phyloP scores from a whole-genome alignment of 2,888 invertebrate species.

The Heliconius ethilla region DNA sequence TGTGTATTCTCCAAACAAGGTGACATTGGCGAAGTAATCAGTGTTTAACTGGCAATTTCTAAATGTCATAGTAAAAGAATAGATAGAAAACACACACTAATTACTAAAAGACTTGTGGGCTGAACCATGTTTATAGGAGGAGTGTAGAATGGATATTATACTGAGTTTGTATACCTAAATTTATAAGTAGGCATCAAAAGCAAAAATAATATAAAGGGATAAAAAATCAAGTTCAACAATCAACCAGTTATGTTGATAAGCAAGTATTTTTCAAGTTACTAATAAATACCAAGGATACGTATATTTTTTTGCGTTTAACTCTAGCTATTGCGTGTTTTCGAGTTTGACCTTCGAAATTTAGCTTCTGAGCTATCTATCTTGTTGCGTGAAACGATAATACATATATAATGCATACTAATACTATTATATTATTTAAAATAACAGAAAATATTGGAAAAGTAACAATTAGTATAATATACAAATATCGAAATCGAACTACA shows the following conservation, averaged over 20 bases:
- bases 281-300: conserved; percentile 11
- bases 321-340: conserved; percentile 19
- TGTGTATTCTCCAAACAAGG: too few species aligned
- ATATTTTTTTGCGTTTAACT: conserved; percentile 21
- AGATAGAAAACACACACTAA: too few species aligned
- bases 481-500: not conserved
- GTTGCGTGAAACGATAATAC: not conserved
- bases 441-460: not conserved
- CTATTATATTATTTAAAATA: too few species aligned
- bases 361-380: not conserved
- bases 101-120: too few species aligned
- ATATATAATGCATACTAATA: not conserved
- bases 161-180: too few species aligned
- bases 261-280: conserved; percentile 1
- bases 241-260: conserved; percentile 14
- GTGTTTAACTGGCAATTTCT: too few species aligned
- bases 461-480: too few species aligned
- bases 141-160: too few species aligned
- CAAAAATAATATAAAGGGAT: not conserved
- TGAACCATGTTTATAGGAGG: too few species aligned
- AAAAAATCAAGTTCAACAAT: not conserved
- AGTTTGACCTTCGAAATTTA: conserved; percentile 20
- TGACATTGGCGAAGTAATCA: too few species aligned
- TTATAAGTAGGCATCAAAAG: not conserved
- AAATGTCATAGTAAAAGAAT: too few species aligned